These are phyloP conservation scores for Phortica okadai DNA, from an alignment of 2,888 invertebrate genomes.

Conservation along the genomic window DNA sequence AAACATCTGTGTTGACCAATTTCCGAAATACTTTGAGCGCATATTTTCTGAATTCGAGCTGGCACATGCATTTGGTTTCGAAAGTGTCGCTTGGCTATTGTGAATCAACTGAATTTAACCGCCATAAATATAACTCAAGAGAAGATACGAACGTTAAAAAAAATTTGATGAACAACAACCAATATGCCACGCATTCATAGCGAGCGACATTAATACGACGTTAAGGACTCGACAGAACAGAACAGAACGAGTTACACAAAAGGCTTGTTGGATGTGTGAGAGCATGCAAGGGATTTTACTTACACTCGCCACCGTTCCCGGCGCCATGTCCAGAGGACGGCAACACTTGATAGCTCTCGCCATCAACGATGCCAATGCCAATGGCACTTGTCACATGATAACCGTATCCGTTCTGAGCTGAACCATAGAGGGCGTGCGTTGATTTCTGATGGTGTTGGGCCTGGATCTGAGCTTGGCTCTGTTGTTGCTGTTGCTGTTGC, in stretches of 20 bases:
- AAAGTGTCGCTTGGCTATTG: slow-evolving; percentile 49
- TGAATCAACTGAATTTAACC: slow-evolving; percentile 8
- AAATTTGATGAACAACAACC: not conserved
- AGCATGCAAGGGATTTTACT: slow-evolving; percentile 52
- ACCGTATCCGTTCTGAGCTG: slow-evolving; percentile 68
- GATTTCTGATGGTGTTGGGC: slow-evolving; percentile 54
- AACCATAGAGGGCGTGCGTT: slow-evolving; percentile 47
- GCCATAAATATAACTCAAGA: slow-evolving; percentile 20
- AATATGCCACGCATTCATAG: not conserved
- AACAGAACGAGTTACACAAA: not conserved
- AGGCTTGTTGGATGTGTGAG: no score
- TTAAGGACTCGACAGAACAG: not conserved
- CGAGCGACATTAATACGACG: not conserved
- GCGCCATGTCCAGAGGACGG: slow-evolving; percentile 61
- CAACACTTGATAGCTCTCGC: slow-evolving; percentile 74
- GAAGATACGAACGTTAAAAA: not conserved
- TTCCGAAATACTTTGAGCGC: not conserved
- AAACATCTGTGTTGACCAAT: not conserved
- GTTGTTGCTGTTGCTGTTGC: slow-evolving; percentile 55
- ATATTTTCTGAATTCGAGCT: not conserved
- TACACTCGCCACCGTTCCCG: slow-evolving; percentile 65
- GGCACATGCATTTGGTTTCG: slow-evolving; percentile 2
- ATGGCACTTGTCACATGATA: slow-evolving; percentile 74
- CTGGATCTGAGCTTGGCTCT: slow-evolving; percentile 41
- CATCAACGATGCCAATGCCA: slow-evolving; percentile 61